A percentile compares a stretch with the other conserved stretches of the same genome.
These are phyloP conservation scores for Gasteruption jaculator DNA, from an alignment of 2,888 invertebrate species.

Conservation along the genomic window DNA sequence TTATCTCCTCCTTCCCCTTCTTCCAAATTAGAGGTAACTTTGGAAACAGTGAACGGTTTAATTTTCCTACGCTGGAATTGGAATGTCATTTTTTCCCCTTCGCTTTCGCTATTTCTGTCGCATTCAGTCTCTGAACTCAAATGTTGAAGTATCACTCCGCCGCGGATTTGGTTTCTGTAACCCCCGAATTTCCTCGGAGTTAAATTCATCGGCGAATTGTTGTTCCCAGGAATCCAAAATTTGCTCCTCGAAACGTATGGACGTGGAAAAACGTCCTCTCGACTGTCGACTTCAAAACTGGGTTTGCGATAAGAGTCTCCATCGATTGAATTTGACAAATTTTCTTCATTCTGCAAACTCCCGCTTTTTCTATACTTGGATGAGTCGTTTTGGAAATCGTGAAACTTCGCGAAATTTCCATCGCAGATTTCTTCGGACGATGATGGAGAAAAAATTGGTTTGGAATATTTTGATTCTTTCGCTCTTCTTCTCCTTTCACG, in stretches of 20 bases:
- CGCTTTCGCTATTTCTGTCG: constrained; percentile 16
- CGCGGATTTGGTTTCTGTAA: constrained; percentile 20
- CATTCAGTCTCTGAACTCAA: constrained; percentile 32
- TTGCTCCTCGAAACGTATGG: too few relatives aligned
- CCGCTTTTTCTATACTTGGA: not conserved
- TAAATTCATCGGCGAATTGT: constrained; percentile 9
- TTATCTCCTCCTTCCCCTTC: constrained; percentile 6
- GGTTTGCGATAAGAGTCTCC: too few relatives aligned
- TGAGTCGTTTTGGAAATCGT: not conserved
- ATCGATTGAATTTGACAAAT: not conserved
- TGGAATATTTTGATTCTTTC: constrained; percentile 15
- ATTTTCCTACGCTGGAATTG: too few relatives aligned
- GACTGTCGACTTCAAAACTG: too few relatives aligned
- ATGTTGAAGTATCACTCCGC: constrained; percentile 26
- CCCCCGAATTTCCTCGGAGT: constrained; percentile 24
- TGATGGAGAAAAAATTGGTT: not conserved
- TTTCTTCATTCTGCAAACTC: not conserved
- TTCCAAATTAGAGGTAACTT: too few relatives aligned
- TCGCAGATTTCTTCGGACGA: not conserved
- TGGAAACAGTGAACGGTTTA: too few relatives aligned
- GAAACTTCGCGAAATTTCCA: too few relatives aligned
- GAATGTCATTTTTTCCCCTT: not conserved
- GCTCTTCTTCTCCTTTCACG: not conserved
- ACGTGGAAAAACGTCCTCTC: too few relatives aligned
- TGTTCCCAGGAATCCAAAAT: constrained; percentile 4